A percentile compares a stretch with the other conserved stretches of the same genome.
These are phyloP conservation scores for Phalanger gymnotis DNA, from an alignment of 2,797 vertebrate species.

Conservation along the genomic window DNA sequence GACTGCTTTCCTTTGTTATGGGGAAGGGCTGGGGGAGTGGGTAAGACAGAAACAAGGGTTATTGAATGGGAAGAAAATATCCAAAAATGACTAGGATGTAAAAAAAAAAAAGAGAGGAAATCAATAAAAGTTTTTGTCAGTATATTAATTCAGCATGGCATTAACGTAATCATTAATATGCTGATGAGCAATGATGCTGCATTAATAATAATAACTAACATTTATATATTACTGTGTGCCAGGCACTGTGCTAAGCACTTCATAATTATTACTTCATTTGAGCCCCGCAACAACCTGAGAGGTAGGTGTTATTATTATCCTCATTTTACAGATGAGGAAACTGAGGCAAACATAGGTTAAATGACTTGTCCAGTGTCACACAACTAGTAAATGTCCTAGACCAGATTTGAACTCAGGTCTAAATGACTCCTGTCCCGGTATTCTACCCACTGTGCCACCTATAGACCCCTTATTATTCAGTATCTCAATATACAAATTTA, in stretches of 20 bases:
- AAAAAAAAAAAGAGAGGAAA: background rate
- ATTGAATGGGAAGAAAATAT: background rate
- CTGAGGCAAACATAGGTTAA: background rate
- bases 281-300: background rate
- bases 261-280: background rate
- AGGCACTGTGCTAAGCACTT: background rate
- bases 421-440: background rate
- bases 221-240: background rate
- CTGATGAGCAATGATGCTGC: background rate
- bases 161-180: constrained; percentile 65
- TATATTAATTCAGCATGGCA: constrained; percentile 55
- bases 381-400: background rate
- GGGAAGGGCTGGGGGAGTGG: background rate
- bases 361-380: background rate
- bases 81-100: background rate
- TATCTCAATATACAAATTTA: constrained; percentile 53
- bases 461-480: constrained; percentile 55
- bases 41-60: background rate
- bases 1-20: background rate
- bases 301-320: background rate
- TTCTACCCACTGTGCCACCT: constrained; percentile 33
- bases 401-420: background rate
- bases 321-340: background rate
- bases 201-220: background rate
- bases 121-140: background rate